A percentile compares a stretch with the other conserved stretches of the same genome.
These are phyloP conservation scores for Camponotus fellah DNA, from an alignment of 2,888 invertebrate genomes.

Conservation along the genomic window DNA sequence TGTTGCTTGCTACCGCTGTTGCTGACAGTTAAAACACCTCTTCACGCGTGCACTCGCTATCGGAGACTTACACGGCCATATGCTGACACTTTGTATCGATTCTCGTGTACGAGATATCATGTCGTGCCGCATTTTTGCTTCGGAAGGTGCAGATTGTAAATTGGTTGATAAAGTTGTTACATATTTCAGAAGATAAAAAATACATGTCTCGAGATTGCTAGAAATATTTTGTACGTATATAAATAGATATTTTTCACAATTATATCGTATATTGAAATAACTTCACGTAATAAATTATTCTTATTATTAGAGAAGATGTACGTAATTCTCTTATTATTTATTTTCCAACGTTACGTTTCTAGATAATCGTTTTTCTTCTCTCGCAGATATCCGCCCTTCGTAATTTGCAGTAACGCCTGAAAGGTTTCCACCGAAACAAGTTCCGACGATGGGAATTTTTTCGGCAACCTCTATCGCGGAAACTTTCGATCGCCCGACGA, in stretches of 20 bases:
- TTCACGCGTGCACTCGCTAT: constrained; percentile 20
- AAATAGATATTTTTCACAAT: not conserved
- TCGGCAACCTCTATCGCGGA: constrained; percentile 25
- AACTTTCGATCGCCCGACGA: constrained; percentile 50
- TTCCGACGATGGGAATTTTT: constrained; percentile 49
- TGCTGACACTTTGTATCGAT: constrained; percentile 37
- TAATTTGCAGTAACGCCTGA: constrained; percentile 59
- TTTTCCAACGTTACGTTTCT: not conserved
- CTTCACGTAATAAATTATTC: not conserved
- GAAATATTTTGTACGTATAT: not conserved
- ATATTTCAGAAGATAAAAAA: not conserved
- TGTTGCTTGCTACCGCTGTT: not conserved
- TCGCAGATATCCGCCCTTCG: constrained; percentile 34
- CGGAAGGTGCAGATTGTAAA: not conserved
- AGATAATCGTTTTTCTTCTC: constrained; percentile 18
- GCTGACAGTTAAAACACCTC: constrained; percentile 25
- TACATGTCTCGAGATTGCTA: not conserved
- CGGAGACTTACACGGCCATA: constrained; percentile 39
- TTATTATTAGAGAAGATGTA: not conserved
- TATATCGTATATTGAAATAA: not conserved
- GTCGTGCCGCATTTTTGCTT: not conserved
- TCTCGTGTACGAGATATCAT: constrained; percentile 16
- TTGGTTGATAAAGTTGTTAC: not conserved
- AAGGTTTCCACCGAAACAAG: constrained; percentile 55
- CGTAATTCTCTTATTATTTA: constrained; percentile 23